phyloP scores from a whole-genome alignment of 2,113 vertebrate species.

The Penelope pileata region DNA sequence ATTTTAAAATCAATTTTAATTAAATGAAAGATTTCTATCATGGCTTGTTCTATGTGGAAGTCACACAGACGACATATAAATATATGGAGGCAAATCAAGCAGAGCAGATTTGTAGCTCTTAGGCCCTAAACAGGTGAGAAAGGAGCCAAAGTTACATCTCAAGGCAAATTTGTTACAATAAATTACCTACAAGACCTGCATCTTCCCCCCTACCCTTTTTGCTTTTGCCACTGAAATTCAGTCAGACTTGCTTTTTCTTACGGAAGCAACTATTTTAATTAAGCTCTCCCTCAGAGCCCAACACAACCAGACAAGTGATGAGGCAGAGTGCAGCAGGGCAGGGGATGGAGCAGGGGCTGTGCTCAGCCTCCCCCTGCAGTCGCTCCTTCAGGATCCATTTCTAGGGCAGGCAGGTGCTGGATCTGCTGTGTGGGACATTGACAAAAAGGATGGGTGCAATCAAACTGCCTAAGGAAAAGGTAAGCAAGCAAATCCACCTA shows the following conservation, averaged over 20 bases:
- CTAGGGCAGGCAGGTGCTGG: neutral
- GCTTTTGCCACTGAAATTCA: neutral
- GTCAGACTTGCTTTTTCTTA: neutral
- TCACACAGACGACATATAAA: constrained; percentile 69
- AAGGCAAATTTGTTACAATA: neutral
- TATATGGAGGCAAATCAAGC: constrained; percentile 43
- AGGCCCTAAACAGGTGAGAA: neutral
- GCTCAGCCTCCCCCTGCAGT: neutral
- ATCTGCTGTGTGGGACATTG: neutral
- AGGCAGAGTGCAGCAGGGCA: neutral
- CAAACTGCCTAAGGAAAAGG: neutral
- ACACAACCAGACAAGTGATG: neutral
- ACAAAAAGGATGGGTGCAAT: neutral
- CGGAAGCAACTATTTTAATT: neutral
- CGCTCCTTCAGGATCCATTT: neutral
- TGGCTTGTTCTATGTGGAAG: constrained; percentile 76
- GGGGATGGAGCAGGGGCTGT: neutral
- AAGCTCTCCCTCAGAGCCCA: neutral
- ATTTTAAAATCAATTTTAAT: constrained; percentile 88
- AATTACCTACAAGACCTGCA: neutral
- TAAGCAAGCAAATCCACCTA: fast-evolving
- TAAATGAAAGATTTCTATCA: constrained; percentile 86
- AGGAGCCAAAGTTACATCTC: neutral
- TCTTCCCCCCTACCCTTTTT: neutral
- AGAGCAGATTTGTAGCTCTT: constrained; percentile 49